Base-by-base conservation (phyloP, 2,797 vertebrate species). In the Cyclopterus lumpus region DNA sequence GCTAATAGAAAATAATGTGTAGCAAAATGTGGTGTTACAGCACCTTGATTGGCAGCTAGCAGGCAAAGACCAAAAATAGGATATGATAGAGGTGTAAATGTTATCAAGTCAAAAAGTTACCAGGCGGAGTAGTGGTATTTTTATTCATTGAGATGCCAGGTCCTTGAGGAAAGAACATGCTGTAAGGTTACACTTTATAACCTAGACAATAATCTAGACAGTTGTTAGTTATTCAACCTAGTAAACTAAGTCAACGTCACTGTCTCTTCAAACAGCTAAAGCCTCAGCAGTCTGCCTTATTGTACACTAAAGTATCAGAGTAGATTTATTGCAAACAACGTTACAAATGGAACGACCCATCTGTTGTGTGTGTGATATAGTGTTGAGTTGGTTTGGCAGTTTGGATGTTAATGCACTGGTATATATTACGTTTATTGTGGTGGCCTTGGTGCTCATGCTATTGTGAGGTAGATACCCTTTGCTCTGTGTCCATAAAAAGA, bases 401-500 rank as follows among this genome's bases (percentile, higher is more conserved):
- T 81, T 83, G 71, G 67, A 86, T 89, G 88, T 69, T 85, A 88
- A 87, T 88, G 66, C 73, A 51, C 48, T 49, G 66, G 55, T 82
- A 60, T 90, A 85, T 83, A 73, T 87, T 83, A 59, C 1, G 24
- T 84, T 88, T 81, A 89, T 76, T 83, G 81, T 73, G 78, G 70
- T 44, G 20, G 48, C 65, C 68, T 73, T 58, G 53, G 66, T 70
- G 73, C 77, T 89, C 71, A 86, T 79, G 51, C 87, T 75, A 79
- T 92, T 88, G 80, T 85, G 72, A 74, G 76, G 59, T 77, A 44
- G 49, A 80, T 84, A 87, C 85, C 87, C 87, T 88, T 85, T 80
- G 76, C 72, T 64, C 63, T 16, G 55, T 68, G 74, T 28, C 75
- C 71, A 79, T 80, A 84, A 85, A 83, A 62, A 78, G 59, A 58